Evolutionary conservation across 2,888 invertebrate genomes (phyloP), one percentile per base, ranked within the genome.

Genomic region (Sinotaia quadrata): DNA sequence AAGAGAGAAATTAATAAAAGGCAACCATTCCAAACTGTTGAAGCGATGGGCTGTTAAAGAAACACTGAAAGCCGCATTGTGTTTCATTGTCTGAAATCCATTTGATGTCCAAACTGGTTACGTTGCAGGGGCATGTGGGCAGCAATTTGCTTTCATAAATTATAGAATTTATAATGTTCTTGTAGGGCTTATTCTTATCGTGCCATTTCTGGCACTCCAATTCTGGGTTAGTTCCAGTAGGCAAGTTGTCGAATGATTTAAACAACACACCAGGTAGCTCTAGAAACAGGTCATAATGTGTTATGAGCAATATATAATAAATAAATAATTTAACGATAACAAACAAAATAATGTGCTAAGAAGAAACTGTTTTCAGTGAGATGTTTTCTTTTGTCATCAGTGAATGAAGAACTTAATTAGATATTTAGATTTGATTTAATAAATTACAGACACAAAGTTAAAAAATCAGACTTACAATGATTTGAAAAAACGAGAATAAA

Each of bases 71-170:
- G 24, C 33, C 5, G n/a, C 41, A 29, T n/a, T n/a, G n/a, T n/a
- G 66, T 49, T 7, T 31, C 1, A 12, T 31, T 41, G 5, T 61
- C 66, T 0, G 58, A 47, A 15, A 59, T 27, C 62, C 60, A 69
- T 5, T 7, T 5, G 31, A 27, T 27, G 44, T 31, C 52, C 12
- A 36, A 4, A 1, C 21, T 2, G 1, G 68, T 61, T 1, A 61
- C 4, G 66, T 33, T 47, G 36, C 72, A 72, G 0, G 72, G 72
- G 27, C 72, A 72, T n/a, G 27, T 7, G 7, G 69, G 66, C 33
- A 72, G 18, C 2, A 34, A 12, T 27, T 2, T 0, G 15, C 51
- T 66, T 33, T 29, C 7, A 7, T 1, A 1, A 7, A n/a, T 0
- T 21, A 24, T 44, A 1, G 0, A 0, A n/a, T n/a, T n/a, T n/a